Percentiles rank a stretch among this genome's conserved stretches.
Conservation (phyloP, 2,113 vertebrate species). For the Lota lota region DNA sequence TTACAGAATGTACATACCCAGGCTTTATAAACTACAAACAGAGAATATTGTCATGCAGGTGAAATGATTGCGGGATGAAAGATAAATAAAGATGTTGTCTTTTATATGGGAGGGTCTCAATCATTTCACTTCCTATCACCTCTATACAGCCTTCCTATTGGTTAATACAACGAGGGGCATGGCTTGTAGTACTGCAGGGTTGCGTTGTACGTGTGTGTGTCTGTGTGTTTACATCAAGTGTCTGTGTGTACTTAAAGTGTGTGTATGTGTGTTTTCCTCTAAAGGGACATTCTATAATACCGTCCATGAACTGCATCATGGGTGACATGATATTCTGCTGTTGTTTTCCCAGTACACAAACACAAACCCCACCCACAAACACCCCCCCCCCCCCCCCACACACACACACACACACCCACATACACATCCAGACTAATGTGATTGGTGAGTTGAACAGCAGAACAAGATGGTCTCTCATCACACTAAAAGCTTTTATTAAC, state of each 20-base stretch:
- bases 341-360: background rate
- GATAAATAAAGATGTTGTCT: background rate
- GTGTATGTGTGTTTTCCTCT: background rate
- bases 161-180: too few species aligned
- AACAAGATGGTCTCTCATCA: background rate
- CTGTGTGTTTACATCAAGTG: background rate
- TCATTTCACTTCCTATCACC: too few species aligned
- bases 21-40: constrained; percentile 30
- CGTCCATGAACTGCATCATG: background rate
- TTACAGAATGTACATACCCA: constrained; percentile 61
- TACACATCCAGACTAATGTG: background rate
- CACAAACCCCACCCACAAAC: background rate
- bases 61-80: background rate
- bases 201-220: background rate
- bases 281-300: background rate
- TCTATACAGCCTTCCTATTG: too few species aligned
- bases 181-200: background rate
- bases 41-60: too few species aligned
- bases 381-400: background rate
- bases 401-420: background rate
- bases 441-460: background rate
- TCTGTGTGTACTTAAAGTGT: too few species aligned
- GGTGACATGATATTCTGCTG: background rate
- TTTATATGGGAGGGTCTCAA: too few species aligned
- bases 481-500: background rate